Conservation (phyloP, 2,797 vertebrate species). For the Protosalanx chinensis region DNA sequence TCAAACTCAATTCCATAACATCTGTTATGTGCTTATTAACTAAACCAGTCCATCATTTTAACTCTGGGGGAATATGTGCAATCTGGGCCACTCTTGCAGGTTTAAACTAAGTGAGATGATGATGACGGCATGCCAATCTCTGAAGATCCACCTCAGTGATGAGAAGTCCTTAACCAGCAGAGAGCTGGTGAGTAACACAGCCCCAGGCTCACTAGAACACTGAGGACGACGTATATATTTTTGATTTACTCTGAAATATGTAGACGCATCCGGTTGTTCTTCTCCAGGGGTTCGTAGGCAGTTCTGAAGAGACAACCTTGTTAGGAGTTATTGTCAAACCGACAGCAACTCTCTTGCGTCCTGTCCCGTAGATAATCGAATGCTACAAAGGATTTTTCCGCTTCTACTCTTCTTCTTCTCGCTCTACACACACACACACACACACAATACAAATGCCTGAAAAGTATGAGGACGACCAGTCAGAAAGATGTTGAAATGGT, state of each 20-base stretch:
- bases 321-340: no score
- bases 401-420: background rate
- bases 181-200: constrained; percentile 79
- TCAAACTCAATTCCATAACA: background rate
- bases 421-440: background rate
- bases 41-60: background rate
- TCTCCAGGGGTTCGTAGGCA: no score
- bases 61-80: no score
- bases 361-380: no score
- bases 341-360: no score
- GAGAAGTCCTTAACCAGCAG: constrained; percentile 78
- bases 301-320: no score
- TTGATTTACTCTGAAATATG: no score
- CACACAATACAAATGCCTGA: background rate
- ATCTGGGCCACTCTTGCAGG: constrained; percentile 56
- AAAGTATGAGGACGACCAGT: background rate
- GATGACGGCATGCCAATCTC: constrained; percentile 83
- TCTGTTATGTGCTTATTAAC: background rate
- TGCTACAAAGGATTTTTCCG: background rate
- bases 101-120: constrained; percentile 87
- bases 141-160: constrained; percentile 83
- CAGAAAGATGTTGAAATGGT: background rate
- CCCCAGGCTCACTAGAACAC: background rate
- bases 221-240: background rate
- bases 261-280: no score